Conservation (phyloP, 2,888 invertebrate species). For the Linyphia triangularis region DNA sequence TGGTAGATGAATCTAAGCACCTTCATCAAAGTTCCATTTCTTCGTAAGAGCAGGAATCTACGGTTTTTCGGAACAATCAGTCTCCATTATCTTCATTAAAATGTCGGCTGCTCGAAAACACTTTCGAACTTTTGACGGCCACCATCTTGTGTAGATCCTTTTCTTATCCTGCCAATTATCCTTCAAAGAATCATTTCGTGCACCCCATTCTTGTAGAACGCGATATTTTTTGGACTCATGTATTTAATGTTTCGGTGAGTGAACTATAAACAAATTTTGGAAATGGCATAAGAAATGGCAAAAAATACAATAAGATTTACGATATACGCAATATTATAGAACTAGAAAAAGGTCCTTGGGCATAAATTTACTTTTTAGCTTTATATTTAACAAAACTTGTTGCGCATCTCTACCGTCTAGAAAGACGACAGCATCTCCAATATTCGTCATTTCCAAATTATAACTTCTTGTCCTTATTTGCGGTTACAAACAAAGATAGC, state of each 20-base stretch:
- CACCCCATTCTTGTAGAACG: constrained; percentile 16
- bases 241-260: constrained; percentile 23
- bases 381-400: too few relatives aligned
- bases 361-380: too few relatives aligned
- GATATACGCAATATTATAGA: too few relatives aligned
- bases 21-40: constrained; percentile 17
- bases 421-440: too few relatives aligned
- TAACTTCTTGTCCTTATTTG: too few relatives aligned
- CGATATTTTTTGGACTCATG: neutral
- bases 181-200: neutral
- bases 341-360: too few relatives aligned
- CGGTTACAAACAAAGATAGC: too few relatives aligned
- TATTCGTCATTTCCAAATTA: too few relatives aligned
- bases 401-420: too few relatives aligned
- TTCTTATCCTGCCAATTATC: constrained; percentile 41
- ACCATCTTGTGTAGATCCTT: neutral
- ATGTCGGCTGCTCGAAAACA: constrained; percentile 37
- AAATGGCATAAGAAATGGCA: too few relatives aligned
- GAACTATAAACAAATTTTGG: constrained; percentile 52
- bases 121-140: constrained; percentile 1
- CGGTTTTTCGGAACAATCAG: constrained; percentile 43
- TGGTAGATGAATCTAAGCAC: neutral
- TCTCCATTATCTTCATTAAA: constrained; percentile 59
- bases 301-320: too few relatives aligned
- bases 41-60: neutral